phyloP scores from a whole-genome alignment of 1,140 invertebrate species.

The Pachypsylla venusta region DNA sequence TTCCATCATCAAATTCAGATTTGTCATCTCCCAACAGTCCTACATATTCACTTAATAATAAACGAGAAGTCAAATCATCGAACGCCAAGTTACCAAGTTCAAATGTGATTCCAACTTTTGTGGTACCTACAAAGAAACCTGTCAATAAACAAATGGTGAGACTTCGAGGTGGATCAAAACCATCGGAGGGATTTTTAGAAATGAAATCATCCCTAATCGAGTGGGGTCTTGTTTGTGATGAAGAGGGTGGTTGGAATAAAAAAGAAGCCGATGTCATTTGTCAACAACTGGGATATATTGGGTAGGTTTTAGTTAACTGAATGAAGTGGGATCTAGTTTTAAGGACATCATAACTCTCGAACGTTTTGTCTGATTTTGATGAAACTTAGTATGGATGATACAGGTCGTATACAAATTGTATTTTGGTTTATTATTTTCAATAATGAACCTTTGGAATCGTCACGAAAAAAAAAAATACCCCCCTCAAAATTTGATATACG shows the following conservation, averaged over 20 bases:
- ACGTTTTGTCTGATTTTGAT: too few relatives aligned
- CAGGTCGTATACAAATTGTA: too few relatives aligned
- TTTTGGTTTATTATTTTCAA: too few relatives aligned
- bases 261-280: constrained; percentile 40
- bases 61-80: constrained; percentile 1
- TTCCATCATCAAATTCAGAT: not conserved
- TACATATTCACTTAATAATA: not conserved
- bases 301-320: constrained; percentile 27
- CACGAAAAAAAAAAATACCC: too few relatives aligned
- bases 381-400: too few relatives aligned
- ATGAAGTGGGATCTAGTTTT: not conserved
- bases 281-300: constrained; percentile 36
- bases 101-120: not conserved
- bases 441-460: too few relatives aligned
- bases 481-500: too few relatives aligned
- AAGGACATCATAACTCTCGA: too few relatives aligned
- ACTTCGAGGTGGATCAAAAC: constrained; percentile 35
- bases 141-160: constrained; percentile 32
- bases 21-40: too few relatives aligned
- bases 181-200: constrained; percentile 38
- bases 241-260: constrained; percentile 33
- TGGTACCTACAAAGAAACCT: constrained; percentile 15
- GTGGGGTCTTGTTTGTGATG: constrained; percentile 40
- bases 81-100: not conserved
- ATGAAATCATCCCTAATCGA: constrained; percentile 30